phyloP scores from a whole-genome alignment of 2,888 invertebrate genomes.

The Acleris literana region DNA sequence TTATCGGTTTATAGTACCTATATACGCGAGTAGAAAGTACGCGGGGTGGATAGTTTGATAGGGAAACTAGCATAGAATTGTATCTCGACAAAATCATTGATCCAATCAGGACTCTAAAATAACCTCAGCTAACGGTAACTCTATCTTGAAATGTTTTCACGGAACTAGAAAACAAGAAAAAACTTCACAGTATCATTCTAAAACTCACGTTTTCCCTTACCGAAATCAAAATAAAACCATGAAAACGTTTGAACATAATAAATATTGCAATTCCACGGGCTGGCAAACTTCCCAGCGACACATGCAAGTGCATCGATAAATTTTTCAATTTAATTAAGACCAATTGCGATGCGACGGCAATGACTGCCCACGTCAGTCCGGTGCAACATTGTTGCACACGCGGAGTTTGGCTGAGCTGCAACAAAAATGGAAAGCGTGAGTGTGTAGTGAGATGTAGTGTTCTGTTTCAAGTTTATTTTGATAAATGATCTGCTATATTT shows the following conservation, averaged over 20 bases:
- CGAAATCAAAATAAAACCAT: slow-evolving; percentile 1
- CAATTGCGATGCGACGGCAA: slow-evolving; percentile 33
- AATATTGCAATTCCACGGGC: slow-evolving; percentile 37
- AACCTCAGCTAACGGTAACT: too few relatives aligned
- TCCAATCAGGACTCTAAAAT: too few relatives aligned
- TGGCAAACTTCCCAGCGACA: slow-evolving; percentile 54
- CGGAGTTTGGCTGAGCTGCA: slow-evolving; percentile 28
- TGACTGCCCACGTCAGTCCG: slow-evolving; percentile 38
- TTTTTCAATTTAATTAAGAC: slow-evolving; percentile 69
- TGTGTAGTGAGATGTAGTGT: neutral
- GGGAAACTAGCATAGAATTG: too few relatives aligned
- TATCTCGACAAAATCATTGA: too few relatives aligned
- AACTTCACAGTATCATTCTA: neutral
- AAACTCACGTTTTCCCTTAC: too few relatives aligned
- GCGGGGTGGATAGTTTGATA: too few relatives aligned
- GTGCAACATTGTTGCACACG: slow-evolving; percentile 45
- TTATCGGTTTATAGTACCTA: too few relatives aligned
- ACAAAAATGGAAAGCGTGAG: slow-evolving; percentile 31
- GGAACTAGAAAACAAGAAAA: too few relatives aligned
- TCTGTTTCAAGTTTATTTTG: neutral
- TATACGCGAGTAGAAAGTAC: too few relatives aligned
- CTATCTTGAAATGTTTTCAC: too few relatives aligned
- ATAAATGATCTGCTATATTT: too few relatives aligned
- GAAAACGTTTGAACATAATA: slow-evolving; percentile 7
- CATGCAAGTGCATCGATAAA: slow-evolving; percentile 60